Conservation (phyloP, 1,140 invertebrate genomes). For the Melipona quadrifasciata region DNA sequence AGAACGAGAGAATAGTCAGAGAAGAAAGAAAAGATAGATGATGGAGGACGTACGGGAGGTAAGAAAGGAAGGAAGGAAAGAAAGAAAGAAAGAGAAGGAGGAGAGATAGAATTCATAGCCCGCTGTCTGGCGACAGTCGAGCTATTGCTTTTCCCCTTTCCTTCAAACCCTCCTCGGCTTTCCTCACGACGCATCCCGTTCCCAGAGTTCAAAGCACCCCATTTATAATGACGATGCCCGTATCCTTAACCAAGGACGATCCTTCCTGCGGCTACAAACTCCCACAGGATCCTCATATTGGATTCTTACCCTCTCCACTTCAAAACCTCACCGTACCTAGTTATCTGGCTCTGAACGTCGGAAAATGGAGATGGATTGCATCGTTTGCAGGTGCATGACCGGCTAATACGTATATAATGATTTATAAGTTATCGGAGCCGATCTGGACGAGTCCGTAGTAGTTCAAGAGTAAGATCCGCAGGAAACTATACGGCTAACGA, state of each 20-base stretch:
- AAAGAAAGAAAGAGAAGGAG: constrained; percentile 2
- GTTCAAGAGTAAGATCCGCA: not conserved
- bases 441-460: not conserved
- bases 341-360: constrained; percentile 36
- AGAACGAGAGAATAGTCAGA: not conserved
- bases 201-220: constrained; percentile 56
- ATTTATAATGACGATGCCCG: constrained; percentile 63
- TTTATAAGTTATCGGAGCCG: constrained; percentile 29
- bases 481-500: not conserved
- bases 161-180: not conserved
- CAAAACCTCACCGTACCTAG: constrained; percentile 42
- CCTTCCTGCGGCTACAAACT: constrained; percentile 50
- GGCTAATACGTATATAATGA: constrained; percentile 24
- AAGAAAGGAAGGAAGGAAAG: no score
- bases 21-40: not conserved
- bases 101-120: constrained; percentile 10
- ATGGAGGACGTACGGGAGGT: not conserved
- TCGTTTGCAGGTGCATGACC: constrained; percentile 24
- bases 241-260: constrained; percentile 52
- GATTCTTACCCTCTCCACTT: constrained; percentile 48
- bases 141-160: constrained; percentile 46
- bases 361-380: constrained; percentile 58
- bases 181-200: not conserved
- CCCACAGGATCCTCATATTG: constrained; percentile 55
- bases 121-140: constrained; percentile 49